phyloP scores from a whole-genome alignment of 2,888 invertebrate genomes.

The Caenorhabditis sp. region DNA sequence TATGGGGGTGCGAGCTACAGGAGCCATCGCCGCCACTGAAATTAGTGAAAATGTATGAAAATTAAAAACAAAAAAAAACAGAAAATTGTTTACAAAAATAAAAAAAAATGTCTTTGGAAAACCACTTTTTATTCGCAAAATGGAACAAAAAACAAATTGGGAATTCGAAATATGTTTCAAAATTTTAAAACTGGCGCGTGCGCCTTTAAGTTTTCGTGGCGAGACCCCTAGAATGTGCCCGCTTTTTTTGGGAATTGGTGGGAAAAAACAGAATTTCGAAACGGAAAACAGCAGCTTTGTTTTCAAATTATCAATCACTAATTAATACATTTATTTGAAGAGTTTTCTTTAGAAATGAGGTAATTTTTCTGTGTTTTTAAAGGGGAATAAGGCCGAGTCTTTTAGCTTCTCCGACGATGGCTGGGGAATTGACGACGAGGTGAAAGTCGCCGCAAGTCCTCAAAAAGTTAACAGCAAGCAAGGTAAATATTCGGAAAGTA shows the following conservation, averaged over 20 bases:
- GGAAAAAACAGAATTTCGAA: background rate
- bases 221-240: background rate
- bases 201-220: slow-evolving; percentile 2
- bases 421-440: slow-evolving; percentile 33
- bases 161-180: background rate
- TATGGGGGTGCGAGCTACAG: too few relatives aligned
- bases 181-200: background rate
- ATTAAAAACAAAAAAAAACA: too few relatives aligned
- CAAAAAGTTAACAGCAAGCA: background rate
- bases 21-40: too few relatives aligned
- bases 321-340: background rate
- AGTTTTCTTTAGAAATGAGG: slow-evolving; percentile 14
- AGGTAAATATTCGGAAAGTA: too few relatives aligned
- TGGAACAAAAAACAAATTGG: background rate
- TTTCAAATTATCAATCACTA: background rate
- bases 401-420: slow-evolving; percentile 50
- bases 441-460: slow-evolving; percentile 2
- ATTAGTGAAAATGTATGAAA: too few relatives aligned
- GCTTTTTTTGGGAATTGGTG: slow-evolving; percentile 1
- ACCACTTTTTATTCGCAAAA: too few relatives aligned
- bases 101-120: too few relatives aligned
- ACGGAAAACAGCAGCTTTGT: slow-evolving; percentile 1
- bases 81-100: too few relatives aligned
- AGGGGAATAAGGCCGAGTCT: background rate
- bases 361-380: background rate